Conservation (phyloP, 2,888 invertebrate genomes). For the Atethmia centrago region DNA sequence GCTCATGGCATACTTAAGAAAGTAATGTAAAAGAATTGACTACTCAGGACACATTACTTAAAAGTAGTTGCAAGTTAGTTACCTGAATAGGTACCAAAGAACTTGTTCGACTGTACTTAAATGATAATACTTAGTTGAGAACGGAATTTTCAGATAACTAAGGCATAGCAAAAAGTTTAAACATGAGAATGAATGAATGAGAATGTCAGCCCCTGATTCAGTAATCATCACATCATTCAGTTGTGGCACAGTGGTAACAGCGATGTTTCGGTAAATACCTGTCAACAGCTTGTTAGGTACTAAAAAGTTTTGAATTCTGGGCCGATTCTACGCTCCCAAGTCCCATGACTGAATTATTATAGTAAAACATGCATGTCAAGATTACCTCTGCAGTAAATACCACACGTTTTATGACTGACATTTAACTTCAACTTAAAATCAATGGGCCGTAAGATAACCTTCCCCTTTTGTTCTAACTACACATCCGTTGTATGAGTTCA, state of each 20-base stretch:
- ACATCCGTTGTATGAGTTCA: constrained; percentile 20
- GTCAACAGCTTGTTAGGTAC: not conserved
- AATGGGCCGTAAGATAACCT: constrained; percentile 10
- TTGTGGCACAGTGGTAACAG: not conserved
- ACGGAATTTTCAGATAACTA: not conserved
- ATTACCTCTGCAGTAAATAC: not conserved
- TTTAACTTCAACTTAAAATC: constrained; percentile 28
- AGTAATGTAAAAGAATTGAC: not conserved
- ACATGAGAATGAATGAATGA: not conserved
- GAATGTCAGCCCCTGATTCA: too few relatives aligned
- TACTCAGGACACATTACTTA: not conserved
- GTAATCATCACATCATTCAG: too few relatives aligned
- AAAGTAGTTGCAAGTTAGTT: not conserved
- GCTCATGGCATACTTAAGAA: not conserved
- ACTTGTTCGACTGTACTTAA: not conserved
- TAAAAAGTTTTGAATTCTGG: not conserved
- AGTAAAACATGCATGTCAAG: not conserved
- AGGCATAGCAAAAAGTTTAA: not conserved
- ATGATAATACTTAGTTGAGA: not conserved
- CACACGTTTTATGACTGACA: constrained; percentile 37
- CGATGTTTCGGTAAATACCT: not conserved
- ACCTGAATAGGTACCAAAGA: not conserved
- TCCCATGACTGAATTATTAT: not conserved
- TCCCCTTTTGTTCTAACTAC: constrained; percentile 27
- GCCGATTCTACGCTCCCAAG: not conserved